Evolutionary conservation across 1,140 invertebrate genomes (phyloP).

Genomic region (Lutraria rhynchaena): DNA sequence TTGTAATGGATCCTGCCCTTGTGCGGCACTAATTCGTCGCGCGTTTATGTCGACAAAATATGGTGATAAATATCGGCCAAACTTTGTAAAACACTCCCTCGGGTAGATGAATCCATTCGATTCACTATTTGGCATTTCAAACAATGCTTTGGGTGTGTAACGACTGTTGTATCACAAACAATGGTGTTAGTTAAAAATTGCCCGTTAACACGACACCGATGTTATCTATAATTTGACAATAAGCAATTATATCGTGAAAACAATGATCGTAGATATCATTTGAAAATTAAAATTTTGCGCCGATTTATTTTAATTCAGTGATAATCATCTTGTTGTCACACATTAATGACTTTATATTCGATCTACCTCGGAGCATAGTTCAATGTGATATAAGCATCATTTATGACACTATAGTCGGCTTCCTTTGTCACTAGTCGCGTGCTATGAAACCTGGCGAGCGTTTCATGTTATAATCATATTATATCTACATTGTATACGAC

Average conservation of each 20-base stretch:
- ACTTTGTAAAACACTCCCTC: constrained; percentile 10
- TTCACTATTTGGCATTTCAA: constrained; percentile 42
- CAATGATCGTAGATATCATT: neutral
- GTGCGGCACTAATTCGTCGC: neutral
- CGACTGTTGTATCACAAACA: constrained; percentile 10
- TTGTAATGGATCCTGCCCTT: too few species aligned
- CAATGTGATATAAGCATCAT: too few species aligned
- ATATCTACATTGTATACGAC: too few species aligned
- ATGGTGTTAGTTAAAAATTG: constrained; percentile 34
- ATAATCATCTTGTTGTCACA: neutral
- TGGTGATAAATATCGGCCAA: constrained; percentile 26
- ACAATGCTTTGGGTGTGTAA: constrained; percentile 28
- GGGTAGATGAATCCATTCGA: constrained; percentile 20
- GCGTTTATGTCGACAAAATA: neutral
- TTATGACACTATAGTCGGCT: too few species aligned
- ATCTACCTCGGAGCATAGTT: too few species aligned
- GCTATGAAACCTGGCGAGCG: too few species aligned
- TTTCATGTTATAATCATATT: too few species aligned
- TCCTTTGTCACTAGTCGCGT: too few species aligned
- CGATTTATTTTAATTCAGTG: neutral
- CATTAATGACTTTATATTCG: neutral
- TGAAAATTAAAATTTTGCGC: constrained; percentile 32
- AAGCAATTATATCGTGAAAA: neutral
- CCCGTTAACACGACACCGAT: constrained; percentile 3
- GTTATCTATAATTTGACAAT: constrained; percentile 14